These are phyloP conservation scores for Yponomeuta plumbellus DNA, from an alignment of 2,888 invertebrate genomes.

Conservation along the genomic window DNA sequence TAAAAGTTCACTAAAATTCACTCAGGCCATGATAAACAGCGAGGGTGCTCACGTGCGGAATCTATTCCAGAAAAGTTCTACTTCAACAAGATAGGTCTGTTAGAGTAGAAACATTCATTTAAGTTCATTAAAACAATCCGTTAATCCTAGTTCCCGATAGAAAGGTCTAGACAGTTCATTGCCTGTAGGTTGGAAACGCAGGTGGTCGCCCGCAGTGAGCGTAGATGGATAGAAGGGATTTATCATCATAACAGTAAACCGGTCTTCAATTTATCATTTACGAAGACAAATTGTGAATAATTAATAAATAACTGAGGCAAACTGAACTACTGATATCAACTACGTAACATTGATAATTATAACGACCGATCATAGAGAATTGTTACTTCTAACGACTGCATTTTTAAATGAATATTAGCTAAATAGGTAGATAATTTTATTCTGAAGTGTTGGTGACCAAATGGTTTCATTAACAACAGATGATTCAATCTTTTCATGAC, in stretches of 20 bases:
- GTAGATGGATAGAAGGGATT: conserved; percentile 33
- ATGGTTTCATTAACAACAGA: not conserved
- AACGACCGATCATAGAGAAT: too few species aligned
- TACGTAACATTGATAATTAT: too few species aligned
- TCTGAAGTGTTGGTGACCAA: not conserved
- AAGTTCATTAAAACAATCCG: not conserved
- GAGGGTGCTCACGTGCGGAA: too few species aligned
- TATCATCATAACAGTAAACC: conserved; percentile 31
- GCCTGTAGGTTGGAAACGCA: conserved; percentile 25
- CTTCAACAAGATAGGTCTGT: too few species aligned
- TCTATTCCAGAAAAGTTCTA: too few species aligned
- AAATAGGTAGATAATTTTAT: too few species aligned
- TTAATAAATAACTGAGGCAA: conserved; percentile 17
- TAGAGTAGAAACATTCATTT: too few species aligned
- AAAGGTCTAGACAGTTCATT: conserved; percentile 5
- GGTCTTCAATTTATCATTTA: conserved; percentile 29
- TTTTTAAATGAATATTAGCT: too few species aligned
- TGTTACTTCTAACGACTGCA: too few species aligned
- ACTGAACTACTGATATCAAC: conserved; percentile 11
- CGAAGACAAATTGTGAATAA: conserved; percentile 34
- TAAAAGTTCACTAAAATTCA: too few species aligned
- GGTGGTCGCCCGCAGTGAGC: conserved; percentile 29
- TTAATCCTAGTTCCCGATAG: not conserved
- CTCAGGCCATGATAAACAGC: too few species aligned
- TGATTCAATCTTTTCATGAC: not conserved